Percentiles rank a stretch among this genome's conserved stretches.
Conservation (phyloP, 1,140 invertebrate genomes). For the Drosophila funebris region DNA sequence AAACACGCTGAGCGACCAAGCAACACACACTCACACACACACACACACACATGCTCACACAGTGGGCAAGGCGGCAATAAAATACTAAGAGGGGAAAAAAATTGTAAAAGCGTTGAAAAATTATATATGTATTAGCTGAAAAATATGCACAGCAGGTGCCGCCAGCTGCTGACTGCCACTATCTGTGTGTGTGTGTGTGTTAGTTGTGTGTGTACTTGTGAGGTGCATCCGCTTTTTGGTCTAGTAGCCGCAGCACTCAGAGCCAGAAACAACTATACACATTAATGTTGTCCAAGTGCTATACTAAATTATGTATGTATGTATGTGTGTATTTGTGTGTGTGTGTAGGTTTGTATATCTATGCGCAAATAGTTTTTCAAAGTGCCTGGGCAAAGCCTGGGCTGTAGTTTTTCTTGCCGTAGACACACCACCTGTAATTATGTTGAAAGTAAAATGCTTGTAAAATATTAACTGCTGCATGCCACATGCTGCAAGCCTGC, state of each 20-base stretch:
- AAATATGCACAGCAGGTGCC: constrained; percentile 74
- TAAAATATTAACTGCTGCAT: constrained; percentile 76
- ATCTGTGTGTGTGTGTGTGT: constrained; percentile 11
- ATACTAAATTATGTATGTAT: constrained; percentile 74
- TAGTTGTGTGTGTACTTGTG: not conserved
- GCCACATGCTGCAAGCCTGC: constrained; percentile 57
- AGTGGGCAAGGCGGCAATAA: constrained; percentile 47
- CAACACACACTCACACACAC: not conserved
- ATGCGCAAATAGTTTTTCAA: constrained; percentile 76
- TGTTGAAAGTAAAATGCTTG: constrained; percentile 80
- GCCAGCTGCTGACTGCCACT: constrained; percentile 13
- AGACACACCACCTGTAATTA: constrained; percentile 75
- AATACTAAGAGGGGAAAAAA: constrained; percentile 48
- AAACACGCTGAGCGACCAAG: constrained; percentile 40
- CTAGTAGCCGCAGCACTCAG: constrained; percentile 68
- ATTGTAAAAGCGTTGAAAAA: constrained; percentile 56
- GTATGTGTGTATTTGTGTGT: constrained; percentile 17
- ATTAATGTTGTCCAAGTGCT: constrained; percentile 80
- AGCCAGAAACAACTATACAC: constrained; percentile 51
- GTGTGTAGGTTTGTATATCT: constrained; percentile 25
- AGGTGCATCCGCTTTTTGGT: constrained; percentile 67
- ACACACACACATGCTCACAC: not conserved
- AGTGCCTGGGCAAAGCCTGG: constrained; percentile 46
- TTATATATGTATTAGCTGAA: constrained; percentile 74
- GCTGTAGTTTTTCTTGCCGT: constrained; percentile 51